Evolutionary conservation across 2,113 vertebrate species (phyloP).

Genomic region (Mus spicilegus): DNA sequence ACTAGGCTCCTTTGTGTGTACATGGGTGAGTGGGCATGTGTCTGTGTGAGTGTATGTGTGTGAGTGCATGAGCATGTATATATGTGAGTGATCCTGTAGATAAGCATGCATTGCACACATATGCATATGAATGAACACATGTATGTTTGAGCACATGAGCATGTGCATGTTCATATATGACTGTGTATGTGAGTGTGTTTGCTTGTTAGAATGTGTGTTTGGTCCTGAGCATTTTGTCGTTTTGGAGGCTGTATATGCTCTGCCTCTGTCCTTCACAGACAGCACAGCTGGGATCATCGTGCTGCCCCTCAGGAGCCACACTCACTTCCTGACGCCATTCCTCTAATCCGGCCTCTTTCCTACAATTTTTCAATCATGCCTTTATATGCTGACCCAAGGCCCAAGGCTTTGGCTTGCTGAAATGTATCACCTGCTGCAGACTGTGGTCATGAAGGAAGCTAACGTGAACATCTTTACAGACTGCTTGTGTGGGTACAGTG

Average conservation of each 20-base stretch:
- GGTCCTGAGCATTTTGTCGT: too few species aligned
- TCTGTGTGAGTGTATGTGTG: background rate
- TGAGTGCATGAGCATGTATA: background rate
- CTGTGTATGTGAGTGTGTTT: background rate
- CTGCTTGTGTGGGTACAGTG: too few species aligned
- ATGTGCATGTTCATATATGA: background rate
- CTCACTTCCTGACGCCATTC: background rate
- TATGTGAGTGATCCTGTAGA: background rate
- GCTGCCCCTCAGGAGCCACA: fast-evolving
- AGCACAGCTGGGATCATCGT: background rate
- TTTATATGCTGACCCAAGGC: background rate
- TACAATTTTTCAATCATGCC: too few species aligned
- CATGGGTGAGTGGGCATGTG: background rate
- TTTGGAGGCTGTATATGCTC: background rate
- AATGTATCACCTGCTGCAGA: too few species aligned
- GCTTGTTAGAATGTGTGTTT: too few species aligned
- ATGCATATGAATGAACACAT: background rate
- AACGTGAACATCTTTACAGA: too few species aligned
- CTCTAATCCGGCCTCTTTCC: background rate
- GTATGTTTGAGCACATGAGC: background rate
- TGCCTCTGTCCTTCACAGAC: background rate
- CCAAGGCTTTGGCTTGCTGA: background rate
- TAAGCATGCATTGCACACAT: background rate
- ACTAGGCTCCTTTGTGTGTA: background rate
- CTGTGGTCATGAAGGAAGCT: fast-evolving